These are phyloP conservation scores for Leptinotarsa rubiginosa DNA, from an alignment of 2,888 invertebrate genomes.

Conservation along the genomic window DNA sequence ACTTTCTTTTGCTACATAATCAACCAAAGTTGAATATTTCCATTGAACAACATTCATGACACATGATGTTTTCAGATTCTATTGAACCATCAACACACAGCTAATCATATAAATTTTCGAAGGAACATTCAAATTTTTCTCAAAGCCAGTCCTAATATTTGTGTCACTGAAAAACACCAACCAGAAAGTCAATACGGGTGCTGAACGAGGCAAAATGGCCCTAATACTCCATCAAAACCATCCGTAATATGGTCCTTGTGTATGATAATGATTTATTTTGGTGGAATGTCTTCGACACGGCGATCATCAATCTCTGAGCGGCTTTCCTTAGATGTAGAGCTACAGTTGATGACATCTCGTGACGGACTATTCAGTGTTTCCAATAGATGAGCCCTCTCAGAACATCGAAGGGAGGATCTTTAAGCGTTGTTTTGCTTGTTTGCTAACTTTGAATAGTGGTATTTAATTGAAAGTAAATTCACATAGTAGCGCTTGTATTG, in stretches of 20 bases:
- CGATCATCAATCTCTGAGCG: slow-evolving; percentile 60
- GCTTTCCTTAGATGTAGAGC: slow-evolving; percentile 57
- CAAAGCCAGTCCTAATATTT: too few relatives aligned
- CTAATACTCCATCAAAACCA: not conserved
- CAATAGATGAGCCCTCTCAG: slow-evolving; percentile 60
- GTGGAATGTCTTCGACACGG: slow-evolving; percentile 60
- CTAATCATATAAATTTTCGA: too few relatives aligned
- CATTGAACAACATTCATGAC: too few relatives aligned
- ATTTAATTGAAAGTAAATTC: not conserved
- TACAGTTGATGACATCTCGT: slow-evolving; percentile 55
- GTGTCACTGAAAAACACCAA: too few relatives aligned
- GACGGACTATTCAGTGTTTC: slow-evolving; percentile 60
- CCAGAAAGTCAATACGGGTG: not conserved
- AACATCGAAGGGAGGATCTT: slow-evolving; percentile 54
- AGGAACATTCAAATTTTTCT: too few relatives aligned
- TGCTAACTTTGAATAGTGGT: not conserved
- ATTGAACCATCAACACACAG: too few relatives aligned
- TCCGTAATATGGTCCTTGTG: slow-evolving; percentile 14
- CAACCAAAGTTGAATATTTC: too few relatives aligned
- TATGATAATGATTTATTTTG: slow-evolving; percentile 59
- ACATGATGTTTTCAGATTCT: too few relatives aligned
- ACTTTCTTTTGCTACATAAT: too few relatives aligned
- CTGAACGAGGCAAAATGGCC: not conserved
- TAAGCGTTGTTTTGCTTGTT: slow-evolving; percentile 42
- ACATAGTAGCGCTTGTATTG: too few relatives aligned